Evolutionary conservation across 2,113 vertebrate genomes (phyloP).

Genomic region (Elaphurus davidianus): DNA sequence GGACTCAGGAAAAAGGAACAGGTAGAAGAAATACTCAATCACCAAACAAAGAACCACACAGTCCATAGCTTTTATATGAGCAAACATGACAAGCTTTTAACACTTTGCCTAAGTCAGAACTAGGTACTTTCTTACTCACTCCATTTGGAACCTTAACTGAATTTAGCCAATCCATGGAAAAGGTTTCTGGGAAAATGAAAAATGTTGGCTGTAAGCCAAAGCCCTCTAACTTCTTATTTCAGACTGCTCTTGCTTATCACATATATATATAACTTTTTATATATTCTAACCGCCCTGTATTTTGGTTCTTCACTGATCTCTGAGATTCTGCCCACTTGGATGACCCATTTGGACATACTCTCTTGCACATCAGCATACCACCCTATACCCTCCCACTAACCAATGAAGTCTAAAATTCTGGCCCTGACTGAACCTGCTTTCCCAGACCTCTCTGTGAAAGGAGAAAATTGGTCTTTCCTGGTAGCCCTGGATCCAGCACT

Average conservation of each 20-base stretch:
- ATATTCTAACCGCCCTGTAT: neutral
- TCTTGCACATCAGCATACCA: neutral
- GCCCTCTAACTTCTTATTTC: neutral
- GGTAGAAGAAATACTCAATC: neutral
- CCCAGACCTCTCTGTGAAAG: neutral
- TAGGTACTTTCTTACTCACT: neutral
- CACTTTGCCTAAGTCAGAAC: neutral
- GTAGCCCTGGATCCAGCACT: neutral
- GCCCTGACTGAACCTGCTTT: neutral
- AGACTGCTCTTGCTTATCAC: neutral
- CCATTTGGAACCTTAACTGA: neutral
- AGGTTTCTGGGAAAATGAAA: neutral
- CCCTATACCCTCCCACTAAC: accelerated
- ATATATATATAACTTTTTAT: neutral
- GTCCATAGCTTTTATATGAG: neutral
- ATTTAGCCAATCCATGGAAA: neutral
- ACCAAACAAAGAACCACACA: neutral
- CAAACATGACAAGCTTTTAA: neutral
- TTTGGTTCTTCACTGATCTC: neutral
- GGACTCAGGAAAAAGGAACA: neutral
- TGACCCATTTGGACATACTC: neutral
- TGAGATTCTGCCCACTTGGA: neutral
- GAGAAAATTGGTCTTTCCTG: neutral
- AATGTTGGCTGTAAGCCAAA: neutral
- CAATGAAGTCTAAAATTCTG: neutral